phyloP scores from a whole-genome alignment of 2,113 vertebrate genomes.

The Elachura formosa region DNA sequence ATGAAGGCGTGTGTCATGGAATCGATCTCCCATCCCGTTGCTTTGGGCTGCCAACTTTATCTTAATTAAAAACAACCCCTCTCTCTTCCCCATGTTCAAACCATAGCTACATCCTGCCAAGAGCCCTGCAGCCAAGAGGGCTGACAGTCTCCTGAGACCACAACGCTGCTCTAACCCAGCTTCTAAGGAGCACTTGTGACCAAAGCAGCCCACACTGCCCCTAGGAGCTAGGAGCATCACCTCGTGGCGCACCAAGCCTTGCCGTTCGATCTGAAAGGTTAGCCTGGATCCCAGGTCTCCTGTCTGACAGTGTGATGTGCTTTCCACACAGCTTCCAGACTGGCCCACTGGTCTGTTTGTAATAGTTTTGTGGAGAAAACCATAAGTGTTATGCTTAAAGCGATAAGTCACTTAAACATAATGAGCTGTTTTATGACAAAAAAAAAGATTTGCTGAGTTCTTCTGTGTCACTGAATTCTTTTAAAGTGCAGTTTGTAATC shows the following conservation, averaged over 20 bases:
- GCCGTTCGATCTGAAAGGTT: conserved; percentile 71
- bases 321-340: conserved; percentile 60
- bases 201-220: conserved; percentile 69
- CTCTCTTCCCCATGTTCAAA: conserved; percentile 73
- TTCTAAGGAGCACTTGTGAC: conserved; percentile 71
- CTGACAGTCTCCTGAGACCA: conserved; percentile 73
- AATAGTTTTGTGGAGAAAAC: conserved; percentile 59
- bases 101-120: conserved; percentile 71
- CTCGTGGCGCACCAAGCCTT: conserved; percentile 68
- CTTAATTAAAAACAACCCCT: conserved; percentile 70
- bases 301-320: conserved; percentile 70
- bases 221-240: conserved; percentile 73
- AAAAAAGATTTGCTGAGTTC: conserved; percentile 16
- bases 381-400: conserved; percentile 64
- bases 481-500: conserved; percentile 58
- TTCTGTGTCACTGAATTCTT: conserved; percentile 55
- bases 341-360: conserved; percentile 61
- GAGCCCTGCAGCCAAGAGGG: conserved; percentile 72
- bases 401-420: conserved; percentile 64
- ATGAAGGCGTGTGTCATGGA: conserved; percentile 54
- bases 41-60: conserved; percentile 65
- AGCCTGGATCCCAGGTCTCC: conserved; percentile 72
- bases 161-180: conserved; percentile 71
- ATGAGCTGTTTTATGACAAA: conserved; percentile 50
- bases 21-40: conserved; percentile 68